A percentile compares a stretch with the other conserved stretches of the same genome.
These are phyloP conservation scores for Notothenia rossii DNA, from an alignment of 2,113 vertebrate genomes.

Conservation along the genomic window DNA sequence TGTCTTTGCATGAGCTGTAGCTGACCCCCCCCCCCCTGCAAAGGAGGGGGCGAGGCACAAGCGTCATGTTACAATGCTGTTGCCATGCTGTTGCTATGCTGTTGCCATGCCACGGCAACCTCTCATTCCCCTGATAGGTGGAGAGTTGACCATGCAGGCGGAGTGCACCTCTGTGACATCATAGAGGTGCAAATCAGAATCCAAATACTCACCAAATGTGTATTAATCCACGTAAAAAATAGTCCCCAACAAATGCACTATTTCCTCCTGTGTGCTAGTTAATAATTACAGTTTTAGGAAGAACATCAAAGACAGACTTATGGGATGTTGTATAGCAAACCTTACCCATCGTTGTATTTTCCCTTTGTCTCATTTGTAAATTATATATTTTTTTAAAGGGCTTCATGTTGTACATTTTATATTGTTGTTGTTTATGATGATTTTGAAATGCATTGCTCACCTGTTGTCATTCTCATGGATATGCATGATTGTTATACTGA, in stretches of 20 bases:
- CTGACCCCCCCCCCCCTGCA: too few species aligned
- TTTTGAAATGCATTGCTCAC: neutral
- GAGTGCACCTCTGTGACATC: too few species aligned
- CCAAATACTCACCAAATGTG: neutral
- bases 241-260: neutral
- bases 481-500: neutral
- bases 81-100: too few species aligned
- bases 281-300: neutral
- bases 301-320: neutral
- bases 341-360: neutral
- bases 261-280: neutral
- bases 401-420: constrained; percentile 1
- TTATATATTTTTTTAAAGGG: neutral
- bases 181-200: too few species aligned
- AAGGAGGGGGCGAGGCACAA: too few species aligned
- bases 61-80: too few species aligned
- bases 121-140: too few species aligned
- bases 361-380: neutral
- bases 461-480: neutral
- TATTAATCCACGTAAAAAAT: neutral
- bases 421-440: neutral
- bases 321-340: neutral
- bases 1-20: too few species aligned
- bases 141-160: too few species aligned
- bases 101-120: too few species aligned